These are phyloP conservation scores for Eucera pruinosa DNA, from an alignment of 2,888 invertebrate species.

Conservation along the genomic window DNA sequence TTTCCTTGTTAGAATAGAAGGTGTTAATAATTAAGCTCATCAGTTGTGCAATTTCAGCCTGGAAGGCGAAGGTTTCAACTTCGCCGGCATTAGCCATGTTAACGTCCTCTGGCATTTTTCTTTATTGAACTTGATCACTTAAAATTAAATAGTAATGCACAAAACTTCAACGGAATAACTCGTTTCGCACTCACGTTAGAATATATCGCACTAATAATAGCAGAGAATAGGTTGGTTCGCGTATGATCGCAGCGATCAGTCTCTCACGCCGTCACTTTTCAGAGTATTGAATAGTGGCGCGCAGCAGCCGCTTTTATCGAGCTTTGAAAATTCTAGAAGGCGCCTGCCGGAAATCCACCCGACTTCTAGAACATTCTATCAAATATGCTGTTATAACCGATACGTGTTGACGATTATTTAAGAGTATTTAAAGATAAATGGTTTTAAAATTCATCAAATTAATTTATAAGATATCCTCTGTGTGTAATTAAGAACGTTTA, in stretches of 20 bases:
- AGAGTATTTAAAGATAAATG: not conserved
- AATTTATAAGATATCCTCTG: not conserved
- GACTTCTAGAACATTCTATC: conserved; percentile 74
- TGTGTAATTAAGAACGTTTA: not conserved
- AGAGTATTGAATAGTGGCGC: conserved; percentile 66
- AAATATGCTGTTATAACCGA: conserved; percentile 14
- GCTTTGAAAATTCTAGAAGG: conserved; percentile 74
- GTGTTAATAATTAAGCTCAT: conserved; percentile 99
- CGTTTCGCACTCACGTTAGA: not conserved
- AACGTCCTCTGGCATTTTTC: conserved; percentile 84
- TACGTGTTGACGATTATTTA: not conserved
- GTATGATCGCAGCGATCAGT: conserved; percentile 6
- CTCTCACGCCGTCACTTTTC: conserved; percentile 49
- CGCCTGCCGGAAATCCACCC: conserved; percentile 61
- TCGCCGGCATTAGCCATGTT: conserved; percentile 86
- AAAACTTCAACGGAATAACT: not conserved
- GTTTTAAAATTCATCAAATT: not conserved
- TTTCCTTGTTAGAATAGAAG: conserved; percentile 99
- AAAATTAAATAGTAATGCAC: conserved; percentile 8
- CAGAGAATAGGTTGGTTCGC: not conserved
- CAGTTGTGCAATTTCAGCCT: conserved; percentile 99
- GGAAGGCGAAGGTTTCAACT: conserved; percentile 99
- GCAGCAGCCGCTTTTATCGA: conserved; percentile 71
- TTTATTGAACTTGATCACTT: not conserved
- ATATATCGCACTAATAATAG: not conserved